Evolutionary conservation across 2,797 vertebrate species (phyloP).

Genomic region (Myotis pilosus): DNA sequence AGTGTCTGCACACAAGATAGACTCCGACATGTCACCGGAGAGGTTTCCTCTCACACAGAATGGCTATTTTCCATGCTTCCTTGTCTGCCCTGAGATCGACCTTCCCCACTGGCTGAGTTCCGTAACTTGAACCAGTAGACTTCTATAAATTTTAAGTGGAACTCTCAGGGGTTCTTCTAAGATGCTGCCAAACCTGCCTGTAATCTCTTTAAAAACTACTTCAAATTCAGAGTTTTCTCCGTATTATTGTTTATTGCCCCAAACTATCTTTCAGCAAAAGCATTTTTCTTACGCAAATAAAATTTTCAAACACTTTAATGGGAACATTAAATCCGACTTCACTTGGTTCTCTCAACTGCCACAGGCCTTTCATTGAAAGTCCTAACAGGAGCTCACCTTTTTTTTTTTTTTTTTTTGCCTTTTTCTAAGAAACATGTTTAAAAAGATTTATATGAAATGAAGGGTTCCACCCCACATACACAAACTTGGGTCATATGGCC

Average conservation of each 20-base stretch:
- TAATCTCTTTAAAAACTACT: conserved; percentile 60
- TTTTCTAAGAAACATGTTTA: background rate
- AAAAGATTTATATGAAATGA: background rate
- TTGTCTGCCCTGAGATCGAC: background rate
- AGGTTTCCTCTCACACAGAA: background rate
- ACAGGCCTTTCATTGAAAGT: background rate
- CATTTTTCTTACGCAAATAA: conserved; percentile 72
- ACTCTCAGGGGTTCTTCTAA: conserved; percentile 21
- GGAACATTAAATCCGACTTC: conserved; percentile 45
- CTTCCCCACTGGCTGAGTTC: background rate
- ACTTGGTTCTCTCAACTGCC: conserved; percentile 18
- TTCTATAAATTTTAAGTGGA: conserved; percentile 44
- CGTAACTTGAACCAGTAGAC: background rate
- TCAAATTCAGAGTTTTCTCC: conserved; percentile 67
- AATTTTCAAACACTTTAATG: conserved; percentile 66
- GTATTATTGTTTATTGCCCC: conserved; percentile 68
- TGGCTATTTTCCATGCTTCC: background rate
- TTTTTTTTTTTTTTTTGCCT: background rate
- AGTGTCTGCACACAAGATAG: background rate
- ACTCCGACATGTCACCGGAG: background rate
- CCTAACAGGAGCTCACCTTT: background rate
- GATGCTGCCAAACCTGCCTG: conserved; percentile 26
- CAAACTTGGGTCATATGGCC: background rate
- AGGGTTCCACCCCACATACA: background rate
- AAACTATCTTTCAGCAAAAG: conserved; percentile 60